These are phyloP conservation scores for Matsumyia berberina DNA, from an alignment of 2,888 invertebrate species.

Conservation along the genomic window DNA sequence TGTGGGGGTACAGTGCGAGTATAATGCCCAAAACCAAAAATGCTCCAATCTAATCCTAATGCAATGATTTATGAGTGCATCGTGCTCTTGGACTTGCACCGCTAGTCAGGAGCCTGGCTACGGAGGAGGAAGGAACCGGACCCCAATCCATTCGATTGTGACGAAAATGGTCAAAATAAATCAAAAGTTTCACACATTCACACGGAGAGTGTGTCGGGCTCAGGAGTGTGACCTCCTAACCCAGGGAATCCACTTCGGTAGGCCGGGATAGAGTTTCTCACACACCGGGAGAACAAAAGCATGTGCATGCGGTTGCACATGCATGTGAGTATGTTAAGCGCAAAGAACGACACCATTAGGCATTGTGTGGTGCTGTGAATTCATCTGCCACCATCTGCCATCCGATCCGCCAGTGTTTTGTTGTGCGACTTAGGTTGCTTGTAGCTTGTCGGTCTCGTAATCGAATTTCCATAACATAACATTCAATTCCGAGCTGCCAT, in stretches of 20 bases:
- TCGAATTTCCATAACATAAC: slow-evolving; percentile 71
- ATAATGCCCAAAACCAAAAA: slow-evolving; percentile 61
- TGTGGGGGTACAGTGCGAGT: slow-evolving; percentile 47
- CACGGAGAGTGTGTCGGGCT: not conserved
- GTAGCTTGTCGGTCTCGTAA: slow-evolving; percentile 38
- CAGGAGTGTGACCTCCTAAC: slow-evolving; percentile 61
- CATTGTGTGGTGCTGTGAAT: slow-evolving; percentile 66
- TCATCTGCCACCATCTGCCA: slow-evolving; percentile 48
- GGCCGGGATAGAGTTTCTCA: slow-evolving; percentile 44
- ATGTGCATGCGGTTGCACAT: slow-evolving; percentile 51
- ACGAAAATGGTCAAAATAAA: slow-evolving; percentile 66
- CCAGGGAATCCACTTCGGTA: slow-evolving; percentile 43
- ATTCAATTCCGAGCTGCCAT: slow-evolving; percentile 47
- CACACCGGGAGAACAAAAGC: slow-evolving; percentile 40
- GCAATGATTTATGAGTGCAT: slow-evolving; percentile 69
- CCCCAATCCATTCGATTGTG: slow-evolving; percentile 54
- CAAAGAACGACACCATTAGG: slow-evolving; percentile 68
- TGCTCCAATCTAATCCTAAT: slow-evolving; percentile 69
- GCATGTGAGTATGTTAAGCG: slow-evolving; percentile 30
- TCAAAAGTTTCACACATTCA: slow-evolving; percentile 54
- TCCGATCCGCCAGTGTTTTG: slow-evolving; percentile 23
- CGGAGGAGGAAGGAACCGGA: slow-evolving; percentile 1
- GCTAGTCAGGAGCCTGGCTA: slow-evolving; percentile 32
- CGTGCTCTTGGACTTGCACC: slow-evolving; percentile 20
- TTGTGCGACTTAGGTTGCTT: slow-evolving; percentile 18